Conservation (phyloP, 2,113 vertebrate genomes). For the Tragelaphus strepsiceros region DNA sequence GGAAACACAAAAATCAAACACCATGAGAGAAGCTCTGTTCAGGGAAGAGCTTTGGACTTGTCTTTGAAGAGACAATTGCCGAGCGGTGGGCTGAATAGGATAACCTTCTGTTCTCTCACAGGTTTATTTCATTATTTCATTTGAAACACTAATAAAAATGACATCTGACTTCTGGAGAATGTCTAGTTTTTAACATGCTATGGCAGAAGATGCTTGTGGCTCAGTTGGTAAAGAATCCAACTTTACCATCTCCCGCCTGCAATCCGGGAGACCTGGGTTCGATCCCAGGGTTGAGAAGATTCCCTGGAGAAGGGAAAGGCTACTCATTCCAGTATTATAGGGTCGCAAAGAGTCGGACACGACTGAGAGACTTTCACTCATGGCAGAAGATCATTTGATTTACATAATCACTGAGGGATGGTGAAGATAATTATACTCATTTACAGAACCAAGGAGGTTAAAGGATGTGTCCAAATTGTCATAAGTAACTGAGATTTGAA, state of each 20-base stretch:
- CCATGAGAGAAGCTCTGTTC: not conserved
- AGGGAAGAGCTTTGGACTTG: not conserved
- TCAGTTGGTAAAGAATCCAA: not conserved
- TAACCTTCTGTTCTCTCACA: not conserved
- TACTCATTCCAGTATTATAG: not conserved
- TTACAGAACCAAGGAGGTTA: not conserved
- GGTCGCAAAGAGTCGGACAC: not conserved
- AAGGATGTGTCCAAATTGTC: not conserved
- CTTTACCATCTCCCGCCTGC: not conserved
- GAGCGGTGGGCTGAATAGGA: not conserved
- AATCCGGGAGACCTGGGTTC: fast-evolving
- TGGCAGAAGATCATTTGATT: not conserved
- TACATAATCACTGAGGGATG: not conserved
- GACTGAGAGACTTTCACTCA: not conserved
- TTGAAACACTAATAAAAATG: not conserved
- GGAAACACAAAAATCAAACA: not conserved
- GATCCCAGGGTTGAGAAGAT: not conserved
- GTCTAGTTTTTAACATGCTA: not conserved
- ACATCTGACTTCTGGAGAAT: not conserved
- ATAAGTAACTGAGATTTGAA: not conserved
- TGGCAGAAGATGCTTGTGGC: not conserved
- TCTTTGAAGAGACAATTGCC: not conserved
- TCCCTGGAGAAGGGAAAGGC: not conserved
- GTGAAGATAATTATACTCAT: not conserved
- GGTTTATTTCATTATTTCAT: not conserved